Evolutionary conservation across 2,113 vertebrate species (phyloP).

Genomic region (Pavo muticus): DNA sequence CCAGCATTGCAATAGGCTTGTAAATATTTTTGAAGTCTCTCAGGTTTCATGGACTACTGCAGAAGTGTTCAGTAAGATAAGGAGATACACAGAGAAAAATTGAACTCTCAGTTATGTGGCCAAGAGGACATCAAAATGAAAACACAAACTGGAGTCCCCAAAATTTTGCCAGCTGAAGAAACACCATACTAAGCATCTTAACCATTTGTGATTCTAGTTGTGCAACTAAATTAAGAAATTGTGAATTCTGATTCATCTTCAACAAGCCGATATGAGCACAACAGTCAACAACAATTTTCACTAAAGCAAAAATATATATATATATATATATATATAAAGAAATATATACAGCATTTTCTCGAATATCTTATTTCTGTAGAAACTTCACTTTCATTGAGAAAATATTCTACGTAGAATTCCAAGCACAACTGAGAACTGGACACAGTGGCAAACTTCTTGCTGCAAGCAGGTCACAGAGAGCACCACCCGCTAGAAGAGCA

Average conservation of each 20-base stretch:
- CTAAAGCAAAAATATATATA: not conserved
- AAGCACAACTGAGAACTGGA: not conserved
- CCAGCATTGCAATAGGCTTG: not conserved
- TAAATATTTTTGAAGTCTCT: constrained; percentile 2
- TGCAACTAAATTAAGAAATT: not conserved
- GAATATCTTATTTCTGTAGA: not conserved
- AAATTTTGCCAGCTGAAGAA: not conserved
- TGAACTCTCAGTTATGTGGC: not conserved
- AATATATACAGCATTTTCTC: not conserved
- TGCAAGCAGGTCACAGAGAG: not conserved
- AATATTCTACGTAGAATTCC: not conserved
- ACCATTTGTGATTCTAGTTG: not conserved
- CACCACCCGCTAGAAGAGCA: not conserved
- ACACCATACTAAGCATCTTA: not conserved
- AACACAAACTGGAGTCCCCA: not conserved
- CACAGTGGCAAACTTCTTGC: not conserved
- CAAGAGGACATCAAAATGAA: not conserved
- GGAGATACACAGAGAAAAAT: not conserved
- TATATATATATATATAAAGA: too few relatives aligned
- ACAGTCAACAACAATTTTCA: not conserved
- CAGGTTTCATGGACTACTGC: not conserved
- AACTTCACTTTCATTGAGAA: not conserved
- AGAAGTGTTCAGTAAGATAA: not conserved
- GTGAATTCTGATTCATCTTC: not conserved
- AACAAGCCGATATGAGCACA: not conserved